Conservation (phyloP, 2,888 invertebrate genomes). For the Epirrhoe tristata region DNA sequence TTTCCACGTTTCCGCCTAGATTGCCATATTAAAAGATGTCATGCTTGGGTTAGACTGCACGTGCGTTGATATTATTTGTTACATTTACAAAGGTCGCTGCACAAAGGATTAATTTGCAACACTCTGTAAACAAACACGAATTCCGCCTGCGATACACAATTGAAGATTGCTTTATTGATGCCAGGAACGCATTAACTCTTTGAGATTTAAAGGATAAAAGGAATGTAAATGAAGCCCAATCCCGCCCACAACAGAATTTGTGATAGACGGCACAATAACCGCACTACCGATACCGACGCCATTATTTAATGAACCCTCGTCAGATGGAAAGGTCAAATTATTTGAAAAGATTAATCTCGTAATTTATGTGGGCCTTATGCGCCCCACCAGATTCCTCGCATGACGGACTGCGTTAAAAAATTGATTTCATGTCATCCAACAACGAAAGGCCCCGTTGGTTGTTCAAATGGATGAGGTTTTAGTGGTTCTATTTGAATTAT, state of each 20-base stretch:
- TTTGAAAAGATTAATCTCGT: conserved; percentile 85
- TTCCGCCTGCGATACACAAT: conserved; percentile 8
- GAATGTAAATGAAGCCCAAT: conserved; percentile 53
- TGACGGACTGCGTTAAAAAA: conserved; percentile 71
- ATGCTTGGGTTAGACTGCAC: conserved; percentile 58
- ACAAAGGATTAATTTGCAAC: conserved; percentile 23
- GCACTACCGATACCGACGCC: conserved; percentile 77
- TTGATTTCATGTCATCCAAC: conserved; percentile 67
- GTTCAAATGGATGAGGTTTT: conserved; percentile 45
- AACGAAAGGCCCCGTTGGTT: conserved; percentile 30
- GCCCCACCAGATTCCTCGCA: conserved; percentile 74
- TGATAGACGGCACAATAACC: conserved; percentile 84
- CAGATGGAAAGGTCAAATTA: conserved; percentile 85
- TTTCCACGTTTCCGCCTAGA: conserved; percentile 82
- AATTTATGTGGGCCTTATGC: conserved; percentile 80
- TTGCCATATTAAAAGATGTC: conserved; percentile 81
- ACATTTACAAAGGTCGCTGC: conserved; percentile 27
- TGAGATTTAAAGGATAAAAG: conserved; percentile 46
- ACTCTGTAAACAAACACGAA: conserved; percentile 25
- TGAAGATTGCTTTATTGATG: conserved; percentile 9
- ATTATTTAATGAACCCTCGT: conserved; percentile 86
- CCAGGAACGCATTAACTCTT: conserved; percentile 35
- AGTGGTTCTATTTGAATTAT: conserved; percentile 50
- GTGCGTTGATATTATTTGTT: conserved; percentile 58
- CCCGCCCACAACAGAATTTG: conserved; percentile 75